Percentiles rank a stretch among this genome's conserved stretches.
phyloP scores from a whole-genome alignment of 2,888 invertebrate genomes.

The Hemithea aestivaria region DNA sequence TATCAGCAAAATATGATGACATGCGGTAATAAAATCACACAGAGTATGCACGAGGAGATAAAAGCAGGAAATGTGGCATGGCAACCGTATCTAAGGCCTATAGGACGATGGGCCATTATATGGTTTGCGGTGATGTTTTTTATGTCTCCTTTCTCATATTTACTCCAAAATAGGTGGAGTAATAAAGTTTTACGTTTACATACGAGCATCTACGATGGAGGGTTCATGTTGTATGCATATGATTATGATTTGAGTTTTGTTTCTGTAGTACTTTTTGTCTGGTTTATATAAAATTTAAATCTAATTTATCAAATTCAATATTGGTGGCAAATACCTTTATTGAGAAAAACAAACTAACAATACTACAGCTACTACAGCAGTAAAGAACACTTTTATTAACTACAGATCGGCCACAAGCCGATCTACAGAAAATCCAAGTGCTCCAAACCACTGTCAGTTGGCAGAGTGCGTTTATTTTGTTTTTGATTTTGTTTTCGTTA shows the following conservation, averaged over 20 bases:
- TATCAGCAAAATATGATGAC: not conserved
- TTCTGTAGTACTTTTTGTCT: not conserved
- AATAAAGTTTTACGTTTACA: conserved; percentile 33
- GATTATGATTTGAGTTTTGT: conserved; percentile 13
- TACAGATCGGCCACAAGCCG: too few species aligned
- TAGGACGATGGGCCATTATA: conserved; percentile 35
- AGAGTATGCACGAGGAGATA: conserved; percentile 24
- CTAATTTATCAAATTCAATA: too few species aligned
- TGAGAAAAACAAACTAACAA: too few species aligned
- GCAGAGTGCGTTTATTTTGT: too few species aligned
- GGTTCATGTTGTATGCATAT: conserved; percentile 11
- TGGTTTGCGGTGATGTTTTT: conserved; percentile 35
- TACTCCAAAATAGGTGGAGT: conserved; percentile 35
- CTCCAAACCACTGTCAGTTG: too few species aligned
- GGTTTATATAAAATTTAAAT: too few species aligned
- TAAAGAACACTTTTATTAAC: too few species aligned
- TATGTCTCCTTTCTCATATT: conserved; percentile 33
- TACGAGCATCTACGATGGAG: conserved; percentile 14
- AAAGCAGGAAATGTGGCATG: conserved; percentile 33
- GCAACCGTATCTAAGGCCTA: conserved; percentile 34
- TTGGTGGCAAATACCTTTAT: too few species aligned
- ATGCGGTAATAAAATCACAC: conserved; percentile 16
- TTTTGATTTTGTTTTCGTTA: too few species aligned
- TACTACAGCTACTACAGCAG: too few species aligned
- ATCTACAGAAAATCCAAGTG: too few species aligned